Conservation (phyloP, 2,113 vertebrate genomes). For the Reinhardtius hippoglossoides region DNA sequence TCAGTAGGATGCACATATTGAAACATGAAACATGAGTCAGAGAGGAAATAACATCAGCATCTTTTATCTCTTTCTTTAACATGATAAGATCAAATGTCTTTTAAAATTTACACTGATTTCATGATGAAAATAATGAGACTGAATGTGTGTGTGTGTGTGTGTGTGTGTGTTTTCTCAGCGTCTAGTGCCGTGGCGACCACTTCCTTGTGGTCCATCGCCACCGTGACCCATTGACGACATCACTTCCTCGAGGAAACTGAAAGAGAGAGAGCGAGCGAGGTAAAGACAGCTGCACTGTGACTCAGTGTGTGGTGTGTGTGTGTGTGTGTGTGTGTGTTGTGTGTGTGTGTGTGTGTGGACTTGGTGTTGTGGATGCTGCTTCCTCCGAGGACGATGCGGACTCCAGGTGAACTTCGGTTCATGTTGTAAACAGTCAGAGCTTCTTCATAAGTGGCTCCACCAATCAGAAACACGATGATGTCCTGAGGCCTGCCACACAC, state of each 20-base stretch:
- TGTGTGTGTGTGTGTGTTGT: constrained; percentile 3
- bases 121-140: background rate
- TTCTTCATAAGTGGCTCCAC: constrained; percentile 95
- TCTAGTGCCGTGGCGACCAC: constrained; percentile 67
- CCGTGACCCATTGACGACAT: constrained; percentile 61
- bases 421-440: constrained; percentile 91
- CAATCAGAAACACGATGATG: constrained; percentile 92
- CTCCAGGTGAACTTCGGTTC: constrained; percentile 90
- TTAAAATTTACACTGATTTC: no score
- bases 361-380: constrained; percentile 92
- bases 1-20: no score
- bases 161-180: constrained; percentile 58
- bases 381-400: constrained; percentile 92
- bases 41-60: no score
- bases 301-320: background rate
- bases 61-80: no score
- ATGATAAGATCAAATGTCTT: no score
- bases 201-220: constrained; percentile 60
- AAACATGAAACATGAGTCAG: no score
- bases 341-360: constrained; percentile 10
- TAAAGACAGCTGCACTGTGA: background rate
- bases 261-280: background rate
- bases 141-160: background rate
- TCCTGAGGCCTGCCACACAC: constrained; percentile 89
- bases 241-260: constrained; percentile 84